Base-by-base conservation (phyloP, 2,888 invertebrate genomes). In the Globia sparganii region DNA sequence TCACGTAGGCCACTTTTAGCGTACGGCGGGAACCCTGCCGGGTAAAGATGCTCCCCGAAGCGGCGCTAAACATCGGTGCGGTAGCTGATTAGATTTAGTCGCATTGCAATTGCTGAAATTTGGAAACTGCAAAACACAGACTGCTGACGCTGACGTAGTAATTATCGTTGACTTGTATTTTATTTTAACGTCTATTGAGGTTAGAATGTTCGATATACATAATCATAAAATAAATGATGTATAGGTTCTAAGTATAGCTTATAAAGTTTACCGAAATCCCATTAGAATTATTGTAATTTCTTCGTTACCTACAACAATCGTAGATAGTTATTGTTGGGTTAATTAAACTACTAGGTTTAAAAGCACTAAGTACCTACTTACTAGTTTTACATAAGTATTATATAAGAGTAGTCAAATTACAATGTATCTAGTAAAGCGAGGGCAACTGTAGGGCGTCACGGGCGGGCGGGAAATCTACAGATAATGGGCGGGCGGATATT, bases 1-100 rank as follows among this genome's bases (percentile, higher is more conserved):
- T 97, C 97, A 97, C 97, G 97, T 97, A 97, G 95, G 96, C 97
- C 95, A 96, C 94, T 92, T 86, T 77, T 91, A 90, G 88, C 82
- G 84, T 80, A 81, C 86, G 80, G 87, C 80, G 87, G 71, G 78
- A 88, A 94, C 86, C 92, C 95, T 91, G 66, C 93, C 87, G 89
- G 90, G 87, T 95, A 90, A 69, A 87, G 89, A 87, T 80, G 92
- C 64, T 83, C 46, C 83, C 68, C 73, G 59, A 46, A 75, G 58
- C 75, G 81, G 72, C 53, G 68, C 72, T 76, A 79, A 78, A 78
- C 64, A 68, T 76, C 61, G 70, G 75, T 75, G 72, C 69, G 71
- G 11, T 56, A 64, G 65, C 77, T 85, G 67, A 86, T 86, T 72
- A 67, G 70, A 91, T 78, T 91, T 86, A 15, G 88, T 70, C 85